Evolutionary conservation across 2,113 vertebrate species (phyloP).

Genomic region (Synchiropus splendidus): DNA sequence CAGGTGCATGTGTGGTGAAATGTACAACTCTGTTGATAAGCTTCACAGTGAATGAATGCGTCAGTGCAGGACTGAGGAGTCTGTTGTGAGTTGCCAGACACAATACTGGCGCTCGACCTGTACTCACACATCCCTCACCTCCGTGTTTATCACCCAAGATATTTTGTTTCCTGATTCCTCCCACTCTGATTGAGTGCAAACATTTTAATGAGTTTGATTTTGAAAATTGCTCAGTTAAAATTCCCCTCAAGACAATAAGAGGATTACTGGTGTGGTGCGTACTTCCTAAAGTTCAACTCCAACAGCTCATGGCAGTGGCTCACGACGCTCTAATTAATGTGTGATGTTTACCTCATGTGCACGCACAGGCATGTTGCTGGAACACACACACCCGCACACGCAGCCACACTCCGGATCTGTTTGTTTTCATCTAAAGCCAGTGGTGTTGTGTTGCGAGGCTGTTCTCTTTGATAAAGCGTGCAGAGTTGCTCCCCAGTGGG

Average conservation of each 20-base stretch:
- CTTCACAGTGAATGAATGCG: no score
- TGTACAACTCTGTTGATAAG: no score
- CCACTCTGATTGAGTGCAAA: not conserved
- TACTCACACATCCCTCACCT: no score
- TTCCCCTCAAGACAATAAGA: slow-evolving; percentile 7
- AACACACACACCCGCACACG: slow-evolving; percentile 9
- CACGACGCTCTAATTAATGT: slow-evolving; percentile 35
- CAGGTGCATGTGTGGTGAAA: no score
- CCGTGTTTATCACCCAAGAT: slow-evolving; percentile 12
- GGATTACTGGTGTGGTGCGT: slow-evolving; percentile 15
- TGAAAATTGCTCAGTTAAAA: slow-evolving; percentile 3
- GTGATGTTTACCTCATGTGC: slow-evolving; percentile 16
- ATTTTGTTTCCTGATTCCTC: slow-evolving; percentile 1
- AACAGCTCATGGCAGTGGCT: slow-evolving; percentile 23
- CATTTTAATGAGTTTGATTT: slow-evolving; percentile 18
- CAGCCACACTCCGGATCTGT: slow-evolving; percentile 20
- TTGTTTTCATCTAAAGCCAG: slow-evolving; percentile 46
- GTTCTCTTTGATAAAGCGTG: slow-evolving; percentile 55
- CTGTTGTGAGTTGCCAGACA: no score
- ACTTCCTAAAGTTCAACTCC: slow-evolving; percentile 20
- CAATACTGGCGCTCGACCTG: no score
- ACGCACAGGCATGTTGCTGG: slow-evolving; percentile 17
- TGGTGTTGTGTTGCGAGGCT: slow-evolving; percentile 36
- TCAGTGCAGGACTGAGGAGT: no score
- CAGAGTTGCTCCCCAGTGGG: slow-evolving; percentile 40